Conservation (phyloP, 2,797 vertebrate genomes). For the Lithobates sylvaticus region DNA sequence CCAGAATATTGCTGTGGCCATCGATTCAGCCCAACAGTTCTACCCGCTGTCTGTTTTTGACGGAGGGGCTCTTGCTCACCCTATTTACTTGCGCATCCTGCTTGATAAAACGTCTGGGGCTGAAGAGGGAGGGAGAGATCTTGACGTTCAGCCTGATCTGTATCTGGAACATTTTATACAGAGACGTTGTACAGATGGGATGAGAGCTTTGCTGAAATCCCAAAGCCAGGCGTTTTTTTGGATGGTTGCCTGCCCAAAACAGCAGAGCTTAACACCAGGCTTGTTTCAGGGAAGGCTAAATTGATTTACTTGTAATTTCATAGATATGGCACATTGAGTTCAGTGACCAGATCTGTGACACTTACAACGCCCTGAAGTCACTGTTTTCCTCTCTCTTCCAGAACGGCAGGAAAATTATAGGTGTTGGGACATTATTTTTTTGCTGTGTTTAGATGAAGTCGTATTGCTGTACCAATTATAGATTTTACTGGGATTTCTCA, state of each 20-base stretch:
- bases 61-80: neutral
- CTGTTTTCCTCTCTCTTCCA: neutral
- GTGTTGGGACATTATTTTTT: neutral
- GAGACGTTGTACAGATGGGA: constrained; percentile 47
- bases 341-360: neutral
- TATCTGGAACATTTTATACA: constrained; percentile 48
- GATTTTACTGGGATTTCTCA: neutral
- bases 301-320: constrained; percentile 32
- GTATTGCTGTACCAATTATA: constrained; percentile 3
- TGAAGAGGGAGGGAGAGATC: constrained; percentile 15
- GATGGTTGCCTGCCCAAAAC: constrained; percentile 23
- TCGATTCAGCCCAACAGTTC: constrained; percentile 6
- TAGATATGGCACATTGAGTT: neutral
- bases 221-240: constrained; percentile 38
- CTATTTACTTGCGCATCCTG: constrained; percentile 9
- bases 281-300: constrained; percentile 33
- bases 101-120: constrained; percentile 30
- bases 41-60: constrained; percentile 20
- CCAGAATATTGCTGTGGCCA: constrained; percentile 8
- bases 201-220: constrained; percentile 51
- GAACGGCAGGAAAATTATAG: neutral
- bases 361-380: neutral
- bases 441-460: neutral
- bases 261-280: constrained; percentile 33
- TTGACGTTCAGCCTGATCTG: constrained; percentile 52